Evolutionary conservation across 2,797 vertebrate genomes (phyloP).

Genomic region (Picus viridis): DNA sequence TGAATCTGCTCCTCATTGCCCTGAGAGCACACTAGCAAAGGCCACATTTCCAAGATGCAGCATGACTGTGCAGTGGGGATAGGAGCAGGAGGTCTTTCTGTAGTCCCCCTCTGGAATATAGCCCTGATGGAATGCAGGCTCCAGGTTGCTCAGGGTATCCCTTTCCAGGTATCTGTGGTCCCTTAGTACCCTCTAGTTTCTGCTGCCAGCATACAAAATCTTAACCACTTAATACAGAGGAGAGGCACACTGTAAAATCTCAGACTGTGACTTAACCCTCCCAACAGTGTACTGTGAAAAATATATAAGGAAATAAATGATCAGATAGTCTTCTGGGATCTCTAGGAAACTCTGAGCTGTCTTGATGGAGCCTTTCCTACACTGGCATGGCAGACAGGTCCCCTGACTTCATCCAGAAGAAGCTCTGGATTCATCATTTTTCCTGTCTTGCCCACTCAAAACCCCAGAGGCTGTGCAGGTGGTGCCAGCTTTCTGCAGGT

Average conservation of each 20-base stretch:
- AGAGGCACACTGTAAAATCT: not conserved
- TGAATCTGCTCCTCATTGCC: not conserved
- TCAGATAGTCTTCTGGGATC: not conserved
- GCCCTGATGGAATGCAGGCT: not conserved
- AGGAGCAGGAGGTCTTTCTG: not conserved
- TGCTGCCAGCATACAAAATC: not conserved
- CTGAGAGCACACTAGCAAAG: not conserved
- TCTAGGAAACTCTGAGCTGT: not conserved
- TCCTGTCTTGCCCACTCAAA: not conserved
- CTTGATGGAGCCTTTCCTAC: not conserved
- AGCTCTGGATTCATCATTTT: not conserved
- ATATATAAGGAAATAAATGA: not conserved
- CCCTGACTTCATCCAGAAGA: not conserved
- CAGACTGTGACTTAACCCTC: not conserved
- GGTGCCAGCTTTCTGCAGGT: no score
- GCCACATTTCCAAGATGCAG: not conserved
- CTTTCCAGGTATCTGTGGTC: not conserved
- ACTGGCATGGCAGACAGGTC: rapidly evolving
- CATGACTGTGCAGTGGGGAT: not conserved
- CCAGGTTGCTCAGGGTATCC: not conserved
- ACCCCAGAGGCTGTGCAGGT: rapidly evolving
- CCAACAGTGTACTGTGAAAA: not conserved
- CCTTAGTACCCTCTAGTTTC: not conserved
- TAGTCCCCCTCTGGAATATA: not conserved
- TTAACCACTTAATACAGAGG: not conserved